A percentile compares a stretch with the other conserved stretches of the same genome.
Conservation (phyloP, 2,888 invertebrate genomes). For the Drosophila imparisetae region DNA sequence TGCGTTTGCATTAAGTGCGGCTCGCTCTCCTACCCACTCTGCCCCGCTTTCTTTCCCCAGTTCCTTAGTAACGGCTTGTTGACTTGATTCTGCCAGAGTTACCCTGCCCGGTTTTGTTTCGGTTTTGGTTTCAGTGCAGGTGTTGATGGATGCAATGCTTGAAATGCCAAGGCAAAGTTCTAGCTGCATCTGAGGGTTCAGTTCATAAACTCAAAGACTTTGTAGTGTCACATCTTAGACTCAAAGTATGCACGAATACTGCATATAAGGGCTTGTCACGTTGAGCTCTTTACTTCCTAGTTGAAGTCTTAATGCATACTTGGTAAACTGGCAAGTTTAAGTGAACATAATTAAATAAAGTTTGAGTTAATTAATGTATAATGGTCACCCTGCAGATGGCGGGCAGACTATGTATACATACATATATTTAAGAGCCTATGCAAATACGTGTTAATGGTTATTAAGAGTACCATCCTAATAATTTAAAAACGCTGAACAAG, state of each 20-base stretch:
- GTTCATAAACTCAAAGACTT: slow-evolving; percentile 3
- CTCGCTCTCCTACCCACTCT: slow-evolving; percentile 40
- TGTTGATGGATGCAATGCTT: slow-evolving; percentile 73
- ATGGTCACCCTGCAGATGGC: neutral
- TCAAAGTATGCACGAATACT: neutral
- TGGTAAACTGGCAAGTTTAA: slow-evolving; percentile 6
- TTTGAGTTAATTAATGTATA: neutral
- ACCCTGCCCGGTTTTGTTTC: slow-evolving; percentile 17
- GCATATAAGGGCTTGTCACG: neutral
- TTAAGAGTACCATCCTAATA: neutral
- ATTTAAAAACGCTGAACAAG: neutral
- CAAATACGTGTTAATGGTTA: neutral
- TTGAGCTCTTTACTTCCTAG: neutral
- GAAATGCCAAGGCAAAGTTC: slow-evolving; percentile 26
- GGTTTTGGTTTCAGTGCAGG: slow-evolving; percentile 56
- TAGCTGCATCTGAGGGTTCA: slow-evolving; percentile 14
- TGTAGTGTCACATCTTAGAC: neutral
- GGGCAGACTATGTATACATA: neutral
- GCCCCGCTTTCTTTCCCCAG: slow-evolving; percentile 1
- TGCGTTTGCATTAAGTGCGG: slow-evolving; percentile 74
- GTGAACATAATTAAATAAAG: neutral
- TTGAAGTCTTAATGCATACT: neutral
- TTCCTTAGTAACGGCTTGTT: slow-evolving; percentile 65
- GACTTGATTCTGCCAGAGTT: slow-evolving; percentile 52
- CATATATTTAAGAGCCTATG: neutral